Percentiles rank a stretch among this genome's conserved stretches.
Conservation (phyloP, 2,888 invertebrate genomes). For the Plutella xylostella region DNA sequence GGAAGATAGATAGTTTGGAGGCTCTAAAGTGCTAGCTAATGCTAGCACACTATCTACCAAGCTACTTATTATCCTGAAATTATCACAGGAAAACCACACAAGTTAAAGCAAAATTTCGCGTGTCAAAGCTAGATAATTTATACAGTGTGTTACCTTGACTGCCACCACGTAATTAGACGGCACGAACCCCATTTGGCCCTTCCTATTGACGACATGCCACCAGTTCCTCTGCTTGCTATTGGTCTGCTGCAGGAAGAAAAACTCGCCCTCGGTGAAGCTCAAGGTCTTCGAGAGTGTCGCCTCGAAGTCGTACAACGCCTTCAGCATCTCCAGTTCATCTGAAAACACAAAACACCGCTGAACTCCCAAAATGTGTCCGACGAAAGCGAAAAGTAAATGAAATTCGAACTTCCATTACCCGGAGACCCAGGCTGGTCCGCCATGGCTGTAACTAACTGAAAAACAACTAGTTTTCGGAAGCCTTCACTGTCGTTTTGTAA, state of each 20-base stretch:
- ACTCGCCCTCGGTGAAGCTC: constrained; percentile 83
- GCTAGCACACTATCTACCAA: too few relatives aligned
- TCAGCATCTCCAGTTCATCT: constrained; percentile 85
- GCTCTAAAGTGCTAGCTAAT: too few relatives aligned
- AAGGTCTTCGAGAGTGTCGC: constrained; percentile 86
- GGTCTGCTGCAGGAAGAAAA: constrained; percentile 83
- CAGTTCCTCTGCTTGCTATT: constrained; percentile 85
- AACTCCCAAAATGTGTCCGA: constrained; percentile 5
- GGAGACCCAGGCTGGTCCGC: constrained; percentile 32
- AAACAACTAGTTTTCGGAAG: too few relatives aligned
- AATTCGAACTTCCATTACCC: constrained; percentile 19
- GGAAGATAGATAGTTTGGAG: too few relatives aligned
- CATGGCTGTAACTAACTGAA: constrained; percentile 33
- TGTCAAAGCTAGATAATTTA: too few relatives aligned
- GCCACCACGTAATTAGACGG: constrained; percentile 88
- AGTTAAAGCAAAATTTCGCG: too few relatives aligned
- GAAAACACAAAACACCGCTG: constrained; percentile 23
- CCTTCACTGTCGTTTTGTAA: too few relatives aligned
- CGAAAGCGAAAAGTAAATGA: constrained; percentile 4
- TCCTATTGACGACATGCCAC: constrained; percentile 89
- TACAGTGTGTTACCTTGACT: constrained; percentile 79
- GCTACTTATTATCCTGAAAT: too few relatives aligned
- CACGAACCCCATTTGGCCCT: constrained; percentile 86
- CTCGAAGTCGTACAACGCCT: constrained; percentile 86
- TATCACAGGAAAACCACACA: too few relatives aligned